Evolutionary conservation across 1,140 invertebrate genomes (phyloP).

Genomic region (Drosophila carrolli): DNA sequence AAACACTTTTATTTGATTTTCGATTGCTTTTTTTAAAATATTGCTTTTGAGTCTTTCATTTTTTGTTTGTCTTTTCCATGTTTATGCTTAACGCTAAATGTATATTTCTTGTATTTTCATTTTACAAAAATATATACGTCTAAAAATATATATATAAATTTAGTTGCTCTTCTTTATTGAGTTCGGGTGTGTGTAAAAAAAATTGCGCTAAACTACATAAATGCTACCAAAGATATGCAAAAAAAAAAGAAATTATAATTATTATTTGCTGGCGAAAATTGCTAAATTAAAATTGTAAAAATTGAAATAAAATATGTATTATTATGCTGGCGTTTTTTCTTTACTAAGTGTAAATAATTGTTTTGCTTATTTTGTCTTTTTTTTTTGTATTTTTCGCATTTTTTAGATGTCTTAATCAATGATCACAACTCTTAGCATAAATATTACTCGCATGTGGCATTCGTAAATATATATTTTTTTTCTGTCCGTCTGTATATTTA

Average conservation of each 20-base stretch:
- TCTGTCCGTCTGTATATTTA: conserved; percentile 52
- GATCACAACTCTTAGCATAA: conserved; percentile 84
- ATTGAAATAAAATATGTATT: conserved; percentile 59
- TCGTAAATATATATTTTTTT: conserved; percentile 55
- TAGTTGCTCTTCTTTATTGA: conserved; percentile 44
- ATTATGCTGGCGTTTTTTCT: conserved; percentile 46
- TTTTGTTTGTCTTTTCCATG: conserved; percentile 50
- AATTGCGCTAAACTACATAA: conserved; percentile 79
- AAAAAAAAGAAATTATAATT: conserved; percentile 56
- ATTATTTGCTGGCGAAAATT: conserved; percentile 68
- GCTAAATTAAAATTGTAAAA: conserved; percentile 51
- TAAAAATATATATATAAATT: conserved; percentile 43
- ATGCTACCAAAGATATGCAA: conserved; percentile 70
- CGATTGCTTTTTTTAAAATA: conserved; percentile 53
- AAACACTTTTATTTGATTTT: conserved; percentile 53
- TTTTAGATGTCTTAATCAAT: conserved; percentile 84
- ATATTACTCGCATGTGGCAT: conserved; percentile 78
- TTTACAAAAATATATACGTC: conserved; percentile 49
- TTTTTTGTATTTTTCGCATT: conserved; percentile 49
- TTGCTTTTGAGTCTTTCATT: conserved; percentile 83
- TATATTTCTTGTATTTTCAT: conserved; percentile 32
- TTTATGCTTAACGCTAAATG: conserved; percentile 40
- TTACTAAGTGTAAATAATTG: conserved; percentile 53
- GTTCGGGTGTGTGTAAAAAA: conserved; percentile 56
- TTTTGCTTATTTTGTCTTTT: conserved; percentile 30